Evolutionary conservation across 2,888 invertebrate species (phyloP), one percentile per base, ranked within the genome.

Genomic region (Dynastes maya): DNA sequence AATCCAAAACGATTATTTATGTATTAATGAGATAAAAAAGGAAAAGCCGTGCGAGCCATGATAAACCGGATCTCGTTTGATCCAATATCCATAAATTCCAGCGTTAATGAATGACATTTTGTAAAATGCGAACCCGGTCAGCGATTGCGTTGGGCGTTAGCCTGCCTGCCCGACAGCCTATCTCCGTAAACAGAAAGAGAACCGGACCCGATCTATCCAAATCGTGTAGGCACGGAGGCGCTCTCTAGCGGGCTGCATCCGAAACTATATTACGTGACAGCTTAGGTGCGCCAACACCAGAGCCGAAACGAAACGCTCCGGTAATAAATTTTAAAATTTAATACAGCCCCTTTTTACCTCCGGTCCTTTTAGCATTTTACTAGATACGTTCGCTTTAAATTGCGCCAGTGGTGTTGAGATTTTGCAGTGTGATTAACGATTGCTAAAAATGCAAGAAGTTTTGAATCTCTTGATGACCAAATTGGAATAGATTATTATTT

Each of bases 361-460:
- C 22, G 4, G 49, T 68, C 11, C 29, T 61, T 61, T 61, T 5
- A 29, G 61, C 22, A 27, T 61, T 45, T 45, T 45, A 45, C 8
- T 45, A 45, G 8, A 45, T 45, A 45, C 45, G 11, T 45, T 45
- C 45, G 45, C 45, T 11, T 45, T 45, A 45, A 45, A 45, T 11
- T 45, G 45, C 8, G 9, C 11, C 8, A 45, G 45, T 11, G 11
- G 9, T 11, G 45, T 45, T 45, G 45, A 45, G 45, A 45, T 45
- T 45, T 45, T 45, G 45, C 45, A 11, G 9, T 45, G 45, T 45
- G 45, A 45, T 45, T 45, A 45, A 45, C 11, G 8, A 2, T 45
- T 45, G 16, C 82, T 81, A 37, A 81, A 80, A 22, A 81, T 76
- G 27, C 80, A 80, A n/a, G 85, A 83, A 83, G 86, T 86, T 64